Conservation (phyloP, 2,113 vertebrate genomes). For the Astatoreochromis straeleni region DNA sequence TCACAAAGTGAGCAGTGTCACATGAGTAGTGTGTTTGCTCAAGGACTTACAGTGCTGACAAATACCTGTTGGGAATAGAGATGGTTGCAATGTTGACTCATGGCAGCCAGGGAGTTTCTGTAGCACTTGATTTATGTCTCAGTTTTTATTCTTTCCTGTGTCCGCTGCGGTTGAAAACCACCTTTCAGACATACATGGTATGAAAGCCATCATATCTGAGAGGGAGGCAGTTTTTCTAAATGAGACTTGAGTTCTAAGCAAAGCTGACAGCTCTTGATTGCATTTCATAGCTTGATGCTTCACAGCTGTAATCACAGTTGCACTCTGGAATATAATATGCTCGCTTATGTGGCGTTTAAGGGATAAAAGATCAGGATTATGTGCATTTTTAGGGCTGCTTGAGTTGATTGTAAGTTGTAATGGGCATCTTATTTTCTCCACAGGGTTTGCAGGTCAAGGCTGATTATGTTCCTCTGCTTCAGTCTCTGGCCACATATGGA, state of each 20-base stretch:
- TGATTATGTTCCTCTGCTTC: constrained; percentile 91
- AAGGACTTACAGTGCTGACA: constrained; percentile 7
- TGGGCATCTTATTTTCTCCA: neutral
- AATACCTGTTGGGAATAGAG: constrained; percentile 1
- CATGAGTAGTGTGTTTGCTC: constrained; percentile 6
- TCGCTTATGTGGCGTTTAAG: neutral
- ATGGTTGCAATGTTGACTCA: constrained; percentile 15
- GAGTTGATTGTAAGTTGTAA: neutral
- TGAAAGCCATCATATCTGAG: neutral
- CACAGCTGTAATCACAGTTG: neutral
- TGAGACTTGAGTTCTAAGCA: neutral
- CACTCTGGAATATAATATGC: neutral
- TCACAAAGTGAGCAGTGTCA: constrained; percentile 1
- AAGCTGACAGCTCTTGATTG: neutral
- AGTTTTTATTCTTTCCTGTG: neutral
- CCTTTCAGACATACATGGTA: neutral
- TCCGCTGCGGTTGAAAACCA: neutral
- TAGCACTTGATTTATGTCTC: neutral
- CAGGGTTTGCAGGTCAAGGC: constrained; percentile 91
- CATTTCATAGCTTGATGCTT: neutral
- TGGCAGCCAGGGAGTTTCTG: neutral
- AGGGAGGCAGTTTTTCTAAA: neutral
- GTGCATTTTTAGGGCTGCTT: neutral
- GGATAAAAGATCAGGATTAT: neutral
- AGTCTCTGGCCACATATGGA: constrained; percentile 87